These are phyloP conservation scores for Pyrrhura leucotis DNA, from an alignment of 2,797 vertebrate species.

Conservation along the genomic window DNA sequence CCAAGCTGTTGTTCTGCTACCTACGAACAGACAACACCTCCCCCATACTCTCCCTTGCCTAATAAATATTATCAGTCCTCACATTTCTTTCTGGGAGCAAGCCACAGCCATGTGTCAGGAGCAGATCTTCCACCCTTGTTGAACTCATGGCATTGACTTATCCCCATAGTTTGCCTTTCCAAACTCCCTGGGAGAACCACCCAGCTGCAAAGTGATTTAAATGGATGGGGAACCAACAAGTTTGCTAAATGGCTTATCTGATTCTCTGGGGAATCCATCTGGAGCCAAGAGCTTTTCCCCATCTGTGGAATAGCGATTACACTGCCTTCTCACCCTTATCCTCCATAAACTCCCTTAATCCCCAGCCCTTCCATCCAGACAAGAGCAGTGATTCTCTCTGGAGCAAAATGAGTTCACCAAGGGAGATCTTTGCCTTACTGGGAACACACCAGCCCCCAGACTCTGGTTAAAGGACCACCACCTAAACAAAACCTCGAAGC, in stretches of 20 bases:
- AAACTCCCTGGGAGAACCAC: background rate
- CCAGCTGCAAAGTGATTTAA: constrained; percentile 46
- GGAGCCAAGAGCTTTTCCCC: constrained; percentile 43
- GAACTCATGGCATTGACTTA: background rate
- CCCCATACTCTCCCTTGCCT: background rate
- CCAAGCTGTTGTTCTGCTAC: background rate
- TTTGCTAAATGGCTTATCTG: constrained; percentile 57
- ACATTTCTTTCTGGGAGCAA: background rate
- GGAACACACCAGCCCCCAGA: background rate
- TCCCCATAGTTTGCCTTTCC: background rate
- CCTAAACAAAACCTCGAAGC: background rate
- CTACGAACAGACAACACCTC: background rate
- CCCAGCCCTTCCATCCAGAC: background rate
- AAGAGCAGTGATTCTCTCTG: background rate
- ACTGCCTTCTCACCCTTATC: constrained; percentile 28
- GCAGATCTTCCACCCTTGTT: background rate
- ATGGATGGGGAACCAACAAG: constrained; percentile 14
- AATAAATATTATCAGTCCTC: background rate
- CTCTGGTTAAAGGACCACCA: rapidly evolving
- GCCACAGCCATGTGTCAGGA: background rate
- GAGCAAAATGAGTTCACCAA: background rate
- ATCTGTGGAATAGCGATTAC: background rate
- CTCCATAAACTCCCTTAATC: constrained; percentile 29
- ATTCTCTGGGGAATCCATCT: constrained; percentile 55
- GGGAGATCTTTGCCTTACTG: background rate